phyloP scores from a whole-genome alignment of 2,888 invertebrate genomes.

The Ophioninae sp. region DNA sequence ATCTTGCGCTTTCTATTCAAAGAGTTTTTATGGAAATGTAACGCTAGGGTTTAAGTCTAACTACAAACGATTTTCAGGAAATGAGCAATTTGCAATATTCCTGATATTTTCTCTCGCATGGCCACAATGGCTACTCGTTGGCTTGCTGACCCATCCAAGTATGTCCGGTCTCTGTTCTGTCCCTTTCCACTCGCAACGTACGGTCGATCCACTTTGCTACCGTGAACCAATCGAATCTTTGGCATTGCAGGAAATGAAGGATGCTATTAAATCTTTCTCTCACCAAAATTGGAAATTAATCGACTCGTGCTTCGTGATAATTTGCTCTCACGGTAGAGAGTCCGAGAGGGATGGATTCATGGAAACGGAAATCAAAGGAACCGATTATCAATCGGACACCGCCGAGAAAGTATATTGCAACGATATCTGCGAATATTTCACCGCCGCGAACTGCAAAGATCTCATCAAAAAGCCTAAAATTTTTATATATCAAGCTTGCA shows the following conservation, averaged over 20 bases:
- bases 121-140: too few species aligned
- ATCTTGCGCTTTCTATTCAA: too few species aligned
- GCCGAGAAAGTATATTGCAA: conserved; percentile 68
- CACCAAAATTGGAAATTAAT: conserved; percentile 68
- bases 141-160: too few species aligned
- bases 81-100: too few species aligned
- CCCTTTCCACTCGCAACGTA: neutral
- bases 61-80: too few species aligned
- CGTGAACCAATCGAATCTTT: neutral
- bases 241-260: conserved; percentile 69
- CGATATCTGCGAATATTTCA: conserved; percentile 80
- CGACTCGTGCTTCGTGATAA: conserved; percentile 76
- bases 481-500: conserved; percentile 84
- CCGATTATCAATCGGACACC: conserved; percentile 62
- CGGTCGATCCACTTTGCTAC: neutral
- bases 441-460: conserved; percentile 79
- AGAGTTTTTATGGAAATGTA: too few species aligned
- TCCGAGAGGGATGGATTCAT: conserved; percentile 21
- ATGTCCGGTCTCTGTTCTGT: neutral
- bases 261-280: conserved; percentile 71
- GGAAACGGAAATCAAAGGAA: conserved; percentile 71
- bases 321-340: conserved; percentile 76
- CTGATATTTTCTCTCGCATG: too few species aligned
- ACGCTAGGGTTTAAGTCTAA: too few species aligned
- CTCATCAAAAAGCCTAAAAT: conserved; percentile 84